Conservation (phyloP, 2,797 vertebrate species). For the Neostethus bicornis region DNA sequence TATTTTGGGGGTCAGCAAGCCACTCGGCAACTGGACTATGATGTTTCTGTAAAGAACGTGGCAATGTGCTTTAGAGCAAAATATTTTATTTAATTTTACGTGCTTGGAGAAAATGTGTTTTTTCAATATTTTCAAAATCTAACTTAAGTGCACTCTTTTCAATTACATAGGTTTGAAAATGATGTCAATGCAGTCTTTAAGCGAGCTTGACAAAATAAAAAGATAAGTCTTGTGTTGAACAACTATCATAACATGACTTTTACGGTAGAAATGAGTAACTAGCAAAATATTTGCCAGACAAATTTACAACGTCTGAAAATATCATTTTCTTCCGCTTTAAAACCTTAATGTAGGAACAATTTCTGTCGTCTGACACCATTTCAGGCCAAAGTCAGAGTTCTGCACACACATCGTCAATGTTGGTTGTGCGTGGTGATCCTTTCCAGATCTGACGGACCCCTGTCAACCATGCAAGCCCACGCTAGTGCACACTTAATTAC, state of each 20-base stretch:
- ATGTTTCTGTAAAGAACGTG: constrained; percentile 61
- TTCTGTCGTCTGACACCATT: constrained; percentile 60
- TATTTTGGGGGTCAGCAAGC: constrained; percentile 67
- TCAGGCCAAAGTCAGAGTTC: constrained; percentile 37
- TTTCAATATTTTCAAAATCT: too few relatives aligned
- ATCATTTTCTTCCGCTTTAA: constrained; percentile 47
- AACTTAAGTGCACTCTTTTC: too few relatives aligned
- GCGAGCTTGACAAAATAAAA: not conserved
- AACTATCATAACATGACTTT: constrained; percentile 16
- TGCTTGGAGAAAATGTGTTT: constrained; percentile 16
- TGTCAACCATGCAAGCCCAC: constrained; percentile 35
- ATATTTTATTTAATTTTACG: constrained; percentile 34
- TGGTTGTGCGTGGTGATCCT: constrained; percentile 67
- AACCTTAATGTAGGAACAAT: constrained; percentile 52
- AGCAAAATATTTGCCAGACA: constrained; percentile 40
- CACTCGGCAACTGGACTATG: constrained; percentile 60
- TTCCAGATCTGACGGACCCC: constrained; percentile 74
- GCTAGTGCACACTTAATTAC: constrained; percentile 55
- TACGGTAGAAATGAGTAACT: constrained; percentile 18
- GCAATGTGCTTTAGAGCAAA: too few relatives aligned
- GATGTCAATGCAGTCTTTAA: not conserved
- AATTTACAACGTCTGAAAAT: constrained; percentile 48
- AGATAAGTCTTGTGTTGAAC: constrained; percentile 18
- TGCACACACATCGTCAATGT: constrained; percentile 61
- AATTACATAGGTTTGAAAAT: not conserved